Evolutionary conservation across 2,888 invertebrate genomes (phyloP).

Genomic region (Shargacucullia verbasci): DNA sequence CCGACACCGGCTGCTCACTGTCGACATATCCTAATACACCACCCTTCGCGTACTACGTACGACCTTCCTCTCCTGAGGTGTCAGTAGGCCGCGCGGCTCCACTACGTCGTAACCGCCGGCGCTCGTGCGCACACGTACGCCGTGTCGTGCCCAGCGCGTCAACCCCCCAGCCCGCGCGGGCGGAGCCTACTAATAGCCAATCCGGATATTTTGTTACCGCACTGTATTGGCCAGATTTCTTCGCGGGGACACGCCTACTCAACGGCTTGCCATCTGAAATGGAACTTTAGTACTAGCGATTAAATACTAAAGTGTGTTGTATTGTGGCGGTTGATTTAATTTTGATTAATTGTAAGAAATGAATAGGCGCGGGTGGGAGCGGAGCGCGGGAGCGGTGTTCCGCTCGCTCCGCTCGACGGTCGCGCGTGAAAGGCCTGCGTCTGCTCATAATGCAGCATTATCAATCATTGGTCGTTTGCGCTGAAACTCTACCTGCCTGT

Average conservation of each 20-base stretch:
- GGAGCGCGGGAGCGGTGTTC: slow-evolving; percentile 33
- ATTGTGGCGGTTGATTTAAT: slow-evolving; percentile 79
- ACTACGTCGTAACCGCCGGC: slow-evolving; percentile 60
- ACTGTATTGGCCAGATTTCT: slow-evolving; percentile 90
- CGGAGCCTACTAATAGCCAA: slow-evolving; percentile 89
- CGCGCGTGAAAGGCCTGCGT: slow-evolving; percentile 49
- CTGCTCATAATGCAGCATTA: slow-evolving; percentile 70
- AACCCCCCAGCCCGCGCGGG: slow-evolving; percentile 73
- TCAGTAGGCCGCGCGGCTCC: slow-evolving; percentile 19
- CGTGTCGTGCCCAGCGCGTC: slow-evolving; percentile 50
- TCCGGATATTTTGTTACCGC: slow-evolving; percentile 89
- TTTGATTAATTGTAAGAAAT: slow-evolving; percentile 89
- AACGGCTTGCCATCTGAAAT: slow-evolving; percentile 62
- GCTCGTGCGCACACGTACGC: slow-evolving; percentile 52
- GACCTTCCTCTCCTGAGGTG: slow-evolving; percentile 64
- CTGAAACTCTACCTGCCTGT: slow-evolving; percentile 45
- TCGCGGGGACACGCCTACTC: slow-evolving; percentile 85
- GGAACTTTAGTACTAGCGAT: slow-evolving; percentile 58
- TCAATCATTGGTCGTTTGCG: slow-evolving; percentile 65
- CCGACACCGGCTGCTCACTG: slow-evolving; percentile 57
- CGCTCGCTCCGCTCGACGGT: slow-evolving; percentile 24
- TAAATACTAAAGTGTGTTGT: slow-evolving; percentile 67
- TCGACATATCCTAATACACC: slow-evolving; percentile 71
- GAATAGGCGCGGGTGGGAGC: slow-evolving; percentile 70
- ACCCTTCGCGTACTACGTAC: slow-evolving; percentile 60